Percentiles rank a stretch among this genome's conserved stretches.
Evolutionary conservation across 2,797 vertebrate species (phyloP).

Genomic region (Cercopithecus hamlyni): DNA sequence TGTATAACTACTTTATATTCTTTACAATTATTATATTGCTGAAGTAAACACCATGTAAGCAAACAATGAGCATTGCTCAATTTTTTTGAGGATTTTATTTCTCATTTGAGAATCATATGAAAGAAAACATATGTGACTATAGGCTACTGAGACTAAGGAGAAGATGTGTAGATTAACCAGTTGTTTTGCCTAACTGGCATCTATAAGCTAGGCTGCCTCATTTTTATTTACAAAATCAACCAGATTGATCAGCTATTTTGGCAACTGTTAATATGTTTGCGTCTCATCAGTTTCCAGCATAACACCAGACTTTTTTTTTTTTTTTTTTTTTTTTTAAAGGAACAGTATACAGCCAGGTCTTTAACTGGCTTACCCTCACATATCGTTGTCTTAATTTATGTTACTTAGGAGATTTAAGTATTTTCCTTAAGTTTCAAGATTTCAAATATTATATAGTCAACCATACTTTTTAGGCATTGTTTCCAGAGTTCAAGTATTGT

Average conservation of each 20-base stretch:
- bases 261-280: neutral
- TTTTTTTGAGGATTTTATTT: slow-evolving; percentile 13
- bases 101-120: neutral
- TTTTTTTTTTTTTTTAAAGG: neutral
- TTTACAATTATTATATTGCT: slow-evolving; percentile 18
- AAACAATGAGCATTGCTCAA: neutral
- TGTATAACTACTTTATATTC: neutral
- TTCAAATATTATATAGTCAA: neutral
- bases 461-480: neutral
- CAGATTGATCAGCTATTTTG: neutral
- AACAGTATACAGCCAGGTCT: neutral
- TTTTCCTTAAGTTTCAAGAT: neutral
- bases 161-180: neutral
- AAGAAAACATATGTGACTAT: neutral
- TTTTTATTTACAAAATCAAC: slow-evolving; percentile 1
- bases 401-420: neutral
- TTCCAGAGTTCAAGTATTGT: neutral
- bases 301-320: neutral
- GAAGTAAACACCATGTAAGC: neutral
- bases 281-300: neutral
- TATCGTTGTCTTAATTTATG: neutral
- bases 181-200: neutral
- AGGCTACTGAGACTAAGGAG: neutral
- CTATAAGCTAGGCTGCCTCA: neutral
- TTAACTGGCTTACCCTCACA: neutral